Percentiles rank a stretch among this genome's conserved stretches.
Evolutionary conservation across 2,888 invertebrate species (phyloP).

Genomic region (Melinopterus prodromus): DNA sequence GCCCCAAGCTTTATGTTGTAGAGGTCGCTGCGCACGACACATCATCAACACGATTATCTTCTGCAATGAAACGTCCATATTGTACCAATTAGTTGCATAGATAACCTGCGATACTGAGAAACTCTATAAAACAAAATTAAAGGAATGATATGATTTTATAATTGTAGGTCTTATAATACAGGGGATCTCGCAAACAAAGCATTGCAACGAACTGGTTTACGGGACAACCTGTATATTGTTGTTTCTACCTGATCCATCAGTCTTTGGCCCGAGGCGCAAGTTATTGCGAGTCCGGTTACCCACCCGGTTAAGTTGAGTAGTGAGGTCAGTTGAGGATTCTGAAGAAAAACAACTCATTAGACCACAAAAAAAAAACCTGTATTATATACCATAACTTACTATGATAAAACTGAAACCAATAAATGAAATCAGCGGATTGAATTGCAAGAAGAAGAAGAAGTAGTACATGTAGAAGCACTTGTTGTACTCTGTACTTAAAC

Average conservation of each 20-base stretch:
- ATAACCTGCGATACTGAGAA: slow-evolving; percentile 16
- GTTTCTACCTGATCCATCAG: slow-evolving; percentile 11
- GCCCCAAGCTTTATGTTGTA: slow-evolving; percentile 13
- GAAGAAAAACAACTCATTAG: not conserved
- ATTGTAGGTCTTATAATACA: not conserved
- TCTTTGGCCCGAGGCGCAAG: slow-evolving; percentile 14
- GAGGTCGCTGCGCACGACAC: slow-evolving; percentile 21
- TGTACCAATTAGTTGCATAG: slow-evolving; percentile 31
- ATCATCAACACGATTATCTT: slow-evolving; percentile 28
- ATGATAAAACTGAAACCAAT: slow-evolving; percentile 19
- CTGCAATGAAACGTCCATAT: slow-evolving; percentile 28
- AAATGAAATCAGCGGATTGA: slow-evolving; percentile 10
- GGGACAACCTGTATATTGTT: not conserved
- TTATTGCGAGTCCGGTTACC: not conserved
- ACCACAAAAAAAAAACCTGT: not conserved
- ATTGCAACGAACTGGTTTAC: too few species aligned
- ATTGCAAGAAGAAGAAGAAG: slow-evolving; percentile 20
- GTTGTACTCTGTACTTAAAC: slow-evolving; percentile 16
- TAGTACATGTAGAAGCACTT: slow-evolving; percentile 10
- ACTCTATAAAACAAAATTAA: not conserved
- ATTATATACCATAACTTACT: not conserved
- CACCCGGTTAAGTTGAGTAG: slow-evolving; percentile 8
- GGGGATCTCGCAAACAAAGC: not conserved
- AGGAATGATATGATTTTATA: not conserved
- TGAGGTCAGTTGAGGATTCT: not conserved